Conservation (phyloP, 92 coral and sea anemone species). For the Galaxea fascicularis region DNA sequence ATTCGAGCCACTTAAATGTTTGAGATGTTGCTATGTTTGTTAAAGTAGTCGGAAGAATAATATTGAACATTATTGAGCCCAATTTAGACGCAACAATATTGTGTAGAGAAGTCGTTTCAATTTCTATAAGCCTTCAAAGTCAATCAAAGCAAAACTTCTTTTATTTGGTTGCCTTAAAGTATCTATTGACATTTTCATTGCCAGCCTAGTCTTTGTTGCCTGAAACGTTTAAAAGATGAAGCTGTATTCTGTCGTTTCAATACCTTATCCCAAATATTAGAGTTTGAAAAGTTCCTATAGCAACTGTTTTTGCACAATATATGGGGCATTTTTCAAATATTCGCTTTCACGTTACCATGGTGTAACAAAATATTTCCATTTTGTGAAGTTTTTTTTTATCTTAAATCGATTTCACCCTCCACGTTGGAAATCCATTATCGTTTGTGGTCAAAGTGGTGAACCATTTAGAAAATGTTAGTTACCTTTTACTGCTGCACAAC, state of each 20-base stretch:
- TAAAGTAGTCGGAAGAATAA: background rate
- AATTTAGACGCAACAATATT: background rate
- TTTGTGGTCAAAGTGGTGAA: background rate
- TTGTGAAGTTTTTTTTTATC: background rate
- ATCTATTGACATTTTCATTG: background rate
- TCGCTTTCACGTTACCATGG: background rate
- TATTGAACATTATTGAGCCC: background rate
- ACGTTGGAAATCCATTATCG: background rate
- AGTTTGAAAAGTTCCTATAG: background rate
- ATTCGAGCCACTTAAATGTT: background rate
- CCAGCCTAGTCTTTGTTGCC: background rate
- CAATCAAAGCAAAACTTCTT: background rate
- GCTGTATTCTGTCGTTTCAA: background rate
- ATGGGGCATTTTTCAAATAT: background rate
- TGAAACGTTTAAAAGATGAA: background rate
- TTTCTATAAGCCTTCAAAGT: background rate
- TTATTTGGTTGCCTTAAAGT: too few relatives aligned
- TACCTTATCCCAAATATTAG: background rate
- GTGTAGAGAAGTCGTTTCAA: background rate
- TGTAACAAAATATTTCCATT: background rate
- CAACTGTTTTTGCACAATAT: constrained; percentile 7
- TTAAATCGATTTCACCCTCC: background rate
- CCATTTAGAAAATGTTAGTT: background rate
- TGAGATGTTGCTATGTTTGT: constrained; percentile 13
- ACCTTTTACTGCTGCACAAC: background rate